These are phyloP conservation scores for Eulemur rufifrons DNA, from an alignment of 2,113 vertebrate species.

Conservation along the genomic window DNA sequence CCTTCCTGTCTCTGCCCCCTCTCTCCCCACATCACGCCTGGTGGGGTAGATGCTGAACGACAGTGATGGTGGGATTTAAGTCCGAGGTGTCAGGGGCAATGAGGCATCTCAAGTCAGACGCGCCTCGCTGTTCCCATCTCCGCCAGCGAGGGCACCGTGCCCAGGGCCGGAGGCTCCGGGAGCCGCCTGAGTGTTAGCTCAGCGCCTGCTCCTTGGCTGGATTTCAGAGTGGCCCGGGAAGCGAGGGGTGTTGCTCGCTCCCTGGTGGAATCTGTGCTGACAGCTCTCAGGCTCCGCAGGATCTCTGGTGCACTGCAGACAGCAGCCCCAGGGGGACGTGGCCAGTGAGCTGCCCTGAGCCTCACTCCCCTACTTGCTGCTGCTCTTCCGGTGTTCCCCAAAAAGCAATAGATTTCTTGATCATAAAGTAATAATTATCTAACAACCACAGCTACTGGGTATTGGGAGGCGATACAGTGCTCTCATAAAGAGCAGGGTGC, in stretches of 20 bases:
- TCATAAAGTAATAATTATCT: not conserved
- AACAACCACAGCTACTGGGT: too few relatives aligned
- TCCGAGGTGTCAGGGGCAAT: slow-evolving; percentile 58
- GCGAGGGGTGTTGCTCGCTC: not conserved
- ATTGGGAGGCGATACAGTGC: fast-evolving
- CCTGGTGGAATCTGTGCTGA: slow-evolving; percentile 27
- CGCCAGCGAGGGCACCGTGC: not conserved
- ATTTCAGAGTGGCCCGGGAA: slow-evolving; percentile 46
- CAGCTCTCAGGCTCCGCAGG: not conserved
- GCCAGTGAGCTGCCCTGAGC: fast-evolving
- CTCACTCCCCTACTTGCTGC: not conserved
- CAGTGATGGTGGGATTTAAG: slow-evolving; percentile 42
- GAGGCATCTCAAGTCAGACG: not conserved
- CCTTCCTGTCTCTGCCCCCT: not conserved
- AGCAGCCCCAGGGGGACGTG: not conserved
- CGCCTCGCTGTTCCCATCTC: not conserved
- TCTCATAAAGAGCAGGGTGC: not conserved
- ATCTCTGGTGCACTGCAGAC: not conserved
- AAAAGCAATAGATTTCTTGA: not conserved
- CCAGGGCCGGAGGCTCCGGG: slow-evolving; percentile 9
- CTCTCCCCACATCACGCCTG: not conserved
- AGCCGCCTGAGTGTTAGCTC: not conserved
- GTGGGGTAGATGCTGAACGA: not conserved
- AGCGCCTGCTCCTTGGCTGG: slow-evolving; percentile 32
- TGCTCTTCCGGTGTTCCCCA: not conserved